Conservation (phyloP, 2,888 invertebrate genomes). For the Psococerastis gibbosa region DNA sequence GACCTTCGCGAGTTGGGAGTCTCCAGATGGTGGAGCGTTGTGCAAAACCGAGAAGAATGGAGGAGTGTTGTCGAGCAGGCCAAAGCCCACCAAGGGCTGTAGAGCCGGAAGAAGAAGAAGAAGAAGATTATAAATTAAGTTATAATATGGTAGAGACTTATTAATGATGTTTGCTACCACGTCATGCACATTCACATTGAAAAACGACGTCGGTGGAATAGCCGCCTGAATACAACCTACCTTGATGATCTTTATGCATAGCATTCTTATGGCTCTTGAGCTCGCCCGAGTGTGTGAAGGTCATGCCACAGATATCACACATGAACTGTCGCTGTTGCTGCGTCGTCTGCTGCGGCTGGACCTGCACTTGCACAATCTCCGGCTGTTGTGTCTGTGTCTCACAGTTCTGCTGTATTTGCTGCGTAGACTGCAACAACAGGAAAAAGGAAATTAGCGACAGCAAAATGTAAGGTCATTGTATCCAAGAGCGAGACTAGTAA, state of each 20-base stretch:
- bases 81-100: too few species aligned
- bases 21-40: too few species aligned
- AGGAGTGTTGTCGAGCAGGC: too few species aligned
- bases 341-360: conserved; percentile 21
- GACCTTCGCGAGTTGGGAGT: too few species aligned
- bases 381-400: conserved; percentile 8
- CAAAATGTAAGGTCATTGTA: neutral
- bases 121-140: too few species aligned
- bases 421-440: neutral
- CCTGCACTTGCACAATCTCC: conserved; percentile 14
- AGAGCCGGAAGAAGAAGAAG: too few species aligned
- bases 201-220: too few species aligned
- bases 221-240: neutral
- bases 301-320: conserved; percentile 30
- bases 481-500: too few species aligned
- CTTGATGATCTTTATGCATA: conserved; percentile 7
- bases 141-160: too few species aligned
- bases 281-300: conserved; percentile 28
- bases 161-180: too few species aligned
- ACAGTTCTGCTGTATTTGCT: conserved; percentile 3
- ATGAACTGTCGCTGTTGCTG: conserved; percentile 28
- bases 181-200: too few species aligned
- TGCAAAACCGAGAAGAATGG: too few species aligned
- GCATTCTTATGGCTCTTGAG: conserved; percentile 28
- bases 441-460: neutral